Percentiles rank a stretch among this genome's conserved stretches.
These are phyloP conservation scores for Galaxea fascicularis DNA, from an alignment of 92 coral and sea anemone species.

Conservation along the genomic window DNA sequence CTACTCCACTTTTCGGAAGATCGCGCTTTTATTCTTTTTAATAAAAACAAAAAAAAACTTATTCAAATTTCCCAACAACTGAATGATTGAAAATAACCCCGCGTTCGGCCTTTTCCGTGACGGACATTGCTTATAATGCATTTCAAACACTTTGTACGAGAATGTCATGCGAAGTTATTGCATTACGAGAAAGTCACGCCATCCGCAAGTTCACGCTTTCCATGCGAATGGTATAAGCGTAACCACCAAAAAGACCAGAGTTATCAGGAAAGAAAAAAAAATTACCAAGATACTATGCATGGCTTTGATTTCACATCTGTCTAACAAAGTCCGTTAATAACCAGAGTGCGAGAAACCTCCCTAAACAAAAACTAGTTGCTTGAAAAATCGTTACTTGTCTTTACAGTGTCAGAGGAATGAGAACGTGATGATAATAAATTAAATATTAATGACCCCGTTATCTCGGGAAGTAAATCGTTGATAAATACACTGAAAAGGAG, in stretches of 20 bases:
- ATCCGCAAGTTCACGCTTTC: slow-evolving; percentile 22
- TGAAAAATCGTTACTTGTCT: background rate
- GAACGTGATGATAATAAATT: slow-evolving; percentile 15
- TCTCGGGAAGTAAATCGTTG: background rate
- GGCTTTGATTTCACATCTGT: no score
- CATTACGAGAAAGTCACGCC: slow-evolving; percentile 41
- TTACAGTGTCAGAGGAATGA: background rate
- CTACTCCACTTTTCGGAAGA: background rate
- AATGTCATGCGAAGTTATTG: slow-evolving; percentile 41
- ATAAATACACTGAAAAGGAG: background rate
- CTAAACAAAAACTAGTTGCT: background rate
- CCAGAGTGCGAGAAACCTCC: background rate
- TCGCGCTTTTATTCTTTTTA: background rate
- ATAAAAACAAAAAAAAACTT: no score
- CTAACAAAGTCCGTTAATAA: background rate
- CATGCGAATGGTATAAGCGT: background rate
- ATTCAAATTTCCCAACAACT: background rate
- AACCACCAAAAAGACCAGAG: background rate
- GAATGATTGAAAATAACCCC: background rate
- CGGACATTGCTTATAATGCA: background rate
- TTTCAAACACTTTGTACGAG: slow-evolving; percentile 16
- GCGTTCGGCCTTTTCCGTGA: background rate
- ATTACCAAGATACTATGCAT: no score
- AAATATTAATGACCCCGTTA: background rate
- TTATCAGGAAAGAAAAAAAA: no score